Base-by-base conservation (phyloP, 2,797 vertebrate genomes). In the Echiichthys vipera region DNA sequence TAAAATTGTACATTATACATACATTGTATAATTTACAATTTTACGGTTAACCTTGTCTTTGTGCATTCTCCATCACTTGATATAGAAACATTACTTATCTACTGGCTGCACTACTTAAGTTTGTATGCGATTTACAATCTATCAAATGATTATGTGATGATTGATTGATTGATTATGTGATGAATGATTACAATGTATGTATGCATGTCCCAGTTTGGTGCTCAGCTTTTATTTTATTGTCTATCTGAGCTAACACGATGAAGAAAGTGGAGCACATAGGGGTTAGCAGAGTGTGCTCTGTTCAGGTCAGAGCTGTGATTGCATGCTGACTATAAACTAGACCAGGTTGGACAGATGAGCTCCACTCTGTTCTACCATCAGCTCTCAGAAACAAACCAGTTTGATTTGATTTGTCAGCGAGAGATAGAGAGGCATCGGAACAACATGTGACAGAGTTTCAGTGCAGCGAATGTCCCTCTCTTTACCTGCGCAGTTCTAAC, bases 381-480 rank as follows among this genome's bases (percentile, higher is more conserved):
- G 57, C 70, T 66, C 77, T 65, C 65, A 68, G 80, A 88, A 86
- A 79, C 83, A 64, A 84, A 82, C 65, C 51, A 5, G 61, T 78
- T 85, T 87, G 82, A 88, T 91, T 86, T 89, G 86, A 89, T 91
- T 92, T 89, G 86, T 84, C 87, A 82, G 77, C 6, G 80, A 80
- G 82, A 88, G 85, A 89, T 25, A 36, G 59, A 84, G 79, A 84
- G 55, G 84, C 68, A 50, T 65, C 46, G 51, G 72, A 84, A 88
- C 81, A 74, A 74, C 59, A 85, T 84, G 84, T 84, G 89, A 88
- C 88, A 84, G 85, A 83, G 85, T 86, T 84, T 77, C 77, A 65
- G 61, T 39, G n/a, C 67, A 42, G 79, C 39, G 0, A 37, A 58
- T 80, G 84, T 77, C 77, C 63, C 36, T 84, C 69, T 81, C 88